Base-by-base conservation (phyloP, 1,140 invertebrate species). In the Brachionus sp. region DNA sequence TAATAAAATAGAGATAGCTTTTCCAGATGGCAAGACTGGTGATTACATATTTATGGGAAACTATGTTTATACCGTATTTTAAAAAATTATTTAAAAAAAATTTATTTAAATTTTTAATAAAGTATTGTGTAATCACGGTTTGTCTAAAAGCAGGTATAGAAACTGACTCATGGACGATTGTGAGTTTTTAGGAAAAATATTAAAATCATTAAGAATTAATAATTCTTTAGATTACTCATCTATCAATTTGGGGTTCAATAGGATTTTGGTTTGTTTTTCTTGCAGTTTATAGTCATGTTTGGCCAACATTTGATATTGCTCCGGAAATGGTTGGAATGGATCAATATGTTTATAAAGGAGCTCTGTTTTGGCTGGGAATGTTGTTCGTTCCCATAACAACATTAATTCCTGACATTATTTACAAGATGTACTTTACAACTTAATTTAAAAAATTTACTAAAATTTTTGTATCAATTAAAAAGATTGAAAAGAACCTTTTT, bases 221-320 rank as follows among this genome's bases (percentile, higher is more conserved):
- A 68, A 66, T 82, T 77, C 77, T 12, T 12, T 95, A 94, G 92
- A 89, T 90, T 85, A 87, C 86, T 84, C 46, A 46, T 50, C 90
- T 95, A 77, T 93, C 96, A 85, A 98, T 97, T 85, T 97, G 96
- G 95, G 96, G 97, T 57, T 98, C 96, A 75, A 95, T 99, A 85
- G 89, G 91, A 23, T 90, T 94, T 25, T 99, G 97, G 97, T 96
- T 98, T 87, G 84, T 95, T 53, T 97, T 98, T 89, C 91, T 99
- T 64, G 86, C 94, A 6, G 90, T 94, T 35, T 98, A 98, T 90
- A 95, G 95, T 89, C 93, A 95, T 88, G 91, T 96, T 66, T 98
- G 94, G 93, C 95, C 95, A 66, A 88, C 90, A 9, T 88, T 98
- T 33, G 70, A 92, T 93, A 35, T 90, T 98, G 83, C 96, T 95